phyloP scores from a whole-genome alignment of 2,888 invertebrate species.

The Eustalomyia histrio region DNA sequence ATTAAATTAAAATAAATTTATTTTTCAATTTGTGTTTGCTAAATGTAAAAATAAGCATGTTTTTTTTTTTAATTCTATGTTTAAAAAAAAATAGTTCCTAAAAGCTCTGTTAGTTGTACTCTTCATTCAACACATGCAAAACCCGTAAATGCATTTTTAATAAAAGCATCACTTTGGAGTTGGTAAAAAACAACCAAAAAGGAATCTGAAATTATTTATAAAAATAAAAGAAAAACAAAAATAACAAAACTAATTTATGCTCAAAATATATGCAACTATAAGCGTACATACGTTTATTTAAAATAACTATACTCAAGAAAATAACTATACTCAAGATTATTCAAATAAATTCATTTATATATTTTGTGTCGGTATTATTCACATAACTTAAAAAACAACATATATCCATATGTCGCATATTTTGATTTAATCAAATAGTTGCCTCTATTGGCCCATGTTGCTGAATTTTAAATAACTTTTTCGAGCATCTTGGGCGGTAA shows the following conservation, averaged over 20 bases:
- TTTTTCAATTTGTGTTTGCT: conserved; percentile 26
- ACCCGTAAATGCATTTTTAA: conserved; percentile 3
- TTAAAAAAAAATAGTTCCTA: conserved; percentile 30
- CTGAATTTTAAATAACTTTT: no score
- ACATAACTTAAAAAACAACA: no score
- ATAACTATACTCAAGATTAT: no score
- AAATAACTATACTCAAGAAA: background rate
- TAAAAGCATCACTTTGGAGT: conserved; percentile 18
- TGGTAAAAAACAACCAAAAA: conserved; percentile 1
- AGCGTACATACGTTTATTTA: background rate
- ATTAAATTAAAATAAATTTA: background rate
- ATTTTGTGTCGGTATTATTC: no score
- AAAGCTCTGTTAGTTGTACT: conserved; percentile 7
- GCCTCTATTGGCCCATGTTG: no score
- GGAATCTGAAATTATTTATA: background rate
- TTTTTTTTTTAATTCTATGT: conserved; percentile 4
- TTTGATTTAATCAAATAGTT: no score
- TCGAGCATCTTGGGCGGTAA: no score
- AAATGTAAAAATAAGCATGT: conserved; percentile 8
- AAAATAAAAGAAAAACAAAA: conserved; percentile 11
- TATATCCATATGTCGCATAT: no score
- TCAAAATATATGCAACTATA: conserved; percentile 24
- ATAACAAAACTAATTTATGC: conserved; percentile 49
- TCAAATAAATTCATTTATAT: no score
- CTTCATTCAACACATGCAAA: background rate